Percentiles rank a stretch among this genome's conserved stretches.
phyloP scores from a whole-genome alignment of 2,113 vertebrate species.

The Bos indicus region DNA sequence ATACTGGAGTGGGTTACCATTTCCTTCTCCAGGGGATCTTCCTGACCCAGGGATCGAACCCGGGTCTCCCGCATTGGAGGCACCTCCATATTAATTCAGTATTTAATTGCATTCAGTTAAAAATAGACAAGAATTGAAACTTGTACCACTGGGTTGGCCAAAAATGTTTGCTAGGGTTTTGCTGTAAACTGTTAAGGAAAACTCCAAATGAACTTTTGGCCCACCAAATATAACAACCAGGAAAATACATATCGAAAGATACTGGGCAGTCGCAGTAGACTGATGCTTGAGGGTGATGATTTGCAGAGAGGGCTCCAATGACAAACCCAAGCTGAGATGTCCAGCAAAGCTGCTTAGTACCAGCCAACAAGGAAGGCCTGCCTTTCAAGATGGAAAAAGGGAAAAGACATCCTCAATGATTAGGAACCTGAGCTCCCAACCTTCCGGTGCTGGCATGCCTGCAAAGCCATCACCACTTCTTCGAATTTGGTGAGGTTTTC shows the following conservation, averaged over 20 bases:
- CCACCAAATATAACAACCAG: not conserved
- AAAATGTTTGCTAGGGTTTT: not conserved
- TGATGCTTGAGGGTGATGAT: constrained; percentile 24
- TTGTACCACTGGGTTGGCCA: constrained; percentile 9
- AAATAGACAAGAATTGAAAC: constrained; percentile 67
- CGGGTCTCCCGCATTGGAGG: no score
- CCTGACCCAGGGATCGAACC: no score
- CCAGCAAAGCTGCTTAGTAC: constrained; percentile 8
- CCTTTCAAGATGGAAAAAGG: constrained; percentile 43
- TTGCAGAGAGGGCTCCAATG: constrained; percentile 52
- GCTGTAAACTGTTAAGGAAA: not conserved
- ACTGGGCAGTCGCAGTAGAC: constrained; percentile 56
- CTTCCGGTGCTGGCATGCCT: rapidly evolving
- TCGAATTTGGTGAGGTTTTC: not conserved
- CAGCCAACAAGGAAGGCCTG: constrained; percentile 56
- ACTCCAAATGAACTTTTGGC: not conserved
- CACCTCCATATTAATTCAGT: constrained; percentile 33
- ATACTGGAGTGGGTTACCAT: no score
- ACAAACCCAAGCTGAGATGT: constrained; percentile 47
- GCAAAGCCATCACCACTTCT: not conserved
- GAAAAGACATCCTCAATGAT: not conserved
- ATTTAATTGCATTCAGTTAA: constrained; percentile 69
- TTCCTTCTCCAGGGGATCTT: no score
- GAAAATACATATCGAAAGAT: constrained; percentile 70
- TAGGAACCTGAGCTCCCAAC: not conserved